phyloP scores from a whole-genome alignment of 1,140 invertebrate genomes.

The Asobara japonica region DNA sequence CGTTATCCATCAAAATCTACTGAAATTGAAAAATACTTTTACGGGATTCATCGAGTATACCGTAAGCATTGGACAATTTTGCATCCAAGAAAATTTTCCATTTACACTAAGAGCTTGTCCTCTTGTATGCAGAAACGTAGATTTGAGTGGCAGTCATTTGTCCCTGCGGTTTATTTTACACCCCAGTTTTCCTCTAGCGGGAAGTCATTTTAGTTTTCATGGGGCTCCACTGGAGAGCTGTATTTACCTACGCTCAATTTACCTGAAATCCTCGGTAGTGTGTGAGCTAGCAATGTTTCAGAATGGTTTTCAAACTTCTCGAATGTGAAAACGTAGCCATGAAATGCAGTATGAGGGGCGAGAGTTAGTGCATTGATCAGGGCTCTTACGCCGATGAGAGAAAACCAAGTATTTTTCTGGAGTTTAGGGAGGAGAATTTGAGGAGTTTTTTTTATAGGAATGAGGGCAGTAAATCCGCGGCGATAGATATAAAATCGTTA shows the following conservation, averaged over 20 bases:
- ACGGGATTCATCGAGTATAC: too few relatives aligned
- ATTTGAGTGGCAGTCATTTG: constrained; percentile 10
- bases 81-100: constrained; percentile 29
- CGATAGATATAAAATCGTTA: too few relatives aligned
- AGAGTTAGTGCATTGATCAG: background rate
- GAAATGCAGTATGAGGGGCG: background rate
- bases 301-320: constrained; percentile 3
- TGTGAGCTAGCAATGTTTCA: background rate
- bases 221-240: background rate
- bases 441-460: too few relatives aligned
- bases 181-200: background rate
- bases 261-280: constrained; percentile 2
- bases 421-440: too few relatives aligned
- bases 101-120: background rate
- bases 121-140: background rate
- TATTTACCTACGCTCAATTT: constrained; percentile 14
- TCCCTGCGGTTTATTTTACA: constrained; percentile 15
- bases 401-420: too few relatives aligned
- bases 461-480: too few relatives aligned
- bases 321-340: background rate
- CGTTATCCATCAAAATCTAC: too few relatives aligned
- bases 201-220: constrained; percentile 14
- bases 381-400: background rate
- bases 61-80: too few relatives aligned
- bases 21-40: too few relatives aligned